Evolutionary conservation across 2,888 invertebrate species (phyloP).

Genomic region (Ophonus ardosiacus): DNA sequence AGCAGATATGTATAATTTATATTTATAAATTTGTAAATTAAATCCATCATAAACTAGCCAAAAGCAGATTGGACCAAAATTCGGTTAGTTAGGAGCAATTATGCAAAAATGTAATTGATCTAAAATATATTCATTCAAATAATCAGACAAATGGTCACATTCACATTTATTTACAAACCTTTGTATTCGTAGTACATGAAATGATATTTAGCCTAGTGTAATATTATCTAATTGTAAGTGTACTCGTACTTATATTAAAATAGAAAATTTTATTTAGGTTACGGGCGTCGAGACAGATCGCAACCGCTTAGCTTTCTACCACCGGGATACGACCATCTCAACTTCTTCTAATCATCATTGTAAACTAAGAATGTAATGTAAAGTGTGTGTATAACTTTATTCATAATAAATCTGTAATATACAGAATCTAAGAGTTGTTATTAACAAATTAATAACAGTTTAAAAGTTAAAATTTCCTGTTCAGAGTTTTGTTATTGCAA

Average conservation of each 20-base stretch:
- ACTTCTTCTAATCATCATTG: slow-evolving; percentile 77
- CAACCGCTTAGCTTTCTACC: slow-evolving; percentile 83
- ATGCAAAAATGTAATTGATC: neutral
- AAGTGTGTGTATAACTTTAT: slow-evolving; percentile 66
- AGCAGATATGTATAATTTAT: too few species aligned
- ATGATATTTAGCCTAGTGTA: neutral
- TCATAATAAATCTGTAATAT: slow-evolving; percentile 74
- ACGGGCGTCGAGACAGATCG: slow-evolving; percentile 78
- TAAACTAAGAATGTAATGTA: slow-evolving; percentile 15
- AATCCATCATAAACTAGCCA: too few species aligned
- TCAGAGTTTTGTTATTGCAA: slow-evolving; percentile 53
- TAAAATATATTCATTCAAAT: neutral
- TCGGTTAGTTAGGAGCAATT: neutral
- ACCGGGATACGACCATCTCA: slow-evolving; percentile 80
- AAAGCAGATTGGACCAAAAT: neutral
- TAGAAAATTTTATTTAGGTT: slow-evolving; percentile 76
- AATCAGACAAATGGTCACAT: neutral
- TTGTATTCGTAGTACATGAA: neutral
- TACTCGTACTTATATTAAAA: neutral
- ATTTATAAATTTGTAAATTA: too few species aligned
- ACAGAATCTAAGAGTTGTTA: slow-evolving; percentile 69
- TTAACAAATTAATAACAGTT: slow-evolving; percentile 58
- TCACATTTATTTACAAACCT: neutral
- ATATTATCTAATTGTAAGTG: slow-evolving; percentile 32
- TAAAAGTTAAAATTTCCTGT: slow-evolving; percentile 34